phyloP scores from a whole-genome alignment of 2,888 invertebrate genomes.

The Allacma fusca region DNA sequence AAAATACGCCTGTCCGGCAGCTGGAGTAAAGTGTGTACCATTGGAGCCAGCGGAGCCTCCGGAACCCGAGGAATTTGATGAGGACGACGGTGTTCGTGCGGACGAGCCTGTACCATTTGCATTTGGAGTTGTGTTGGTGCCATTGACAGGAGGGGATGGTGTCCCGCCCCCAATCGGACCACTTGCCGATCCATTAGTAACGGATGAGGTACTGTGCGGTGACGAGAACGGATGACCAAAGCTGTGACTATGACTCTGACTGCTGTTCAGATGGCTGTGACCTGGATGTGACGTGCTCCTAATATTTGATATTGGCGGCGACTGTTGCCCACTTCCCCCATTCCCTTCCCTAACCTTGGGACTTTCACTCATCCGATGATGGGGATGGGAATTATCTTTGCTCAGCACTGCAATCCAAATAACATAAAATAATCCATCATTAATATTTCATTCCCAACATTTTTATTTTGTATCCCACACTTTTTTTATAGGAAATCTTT shows the following conservation, averaged over 20 bases:
- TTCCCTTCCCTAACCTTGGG: constrained; percentile 50
- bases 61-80: constrained; percentile 49
- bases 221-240: constrained; percentile 52
- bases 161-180: constrained; percentile 36
- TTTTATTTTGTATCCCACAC: too few species aligned
- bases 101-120: constrained; percentile 45
- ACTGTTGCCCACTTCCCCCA: constrained; percentile 2
- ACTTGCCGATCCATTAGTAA: constrained; percentile 42
- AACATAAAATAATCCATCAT: neutral
- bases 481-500: too few species aligned
- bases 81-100: constrained; percentile 49
- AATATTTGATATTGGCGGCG: neutral
- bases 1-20: too few species aligned
- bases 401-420: constrained; percentile 51
- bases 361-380: constrained; percentile 56
- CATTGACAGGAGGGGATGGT: constrained; percentile 45
- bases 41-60: constrained; percentile 42
- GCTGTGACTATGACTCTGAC: constrained; percentile 43
- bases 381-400: constrained; percentile 55
- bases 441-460: neutral
- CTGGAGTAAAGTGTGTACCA: constrained; percentile 11
- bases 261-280: constrained; percentile 30
- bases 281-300: constrained; percentile 38
- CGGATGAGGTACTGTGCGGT: constrained; percentile 46
- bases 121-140: constrained; percentile 45